Evolutionary conservation across 2,888 invertebrate species (phyloP).

Genomic region (Xiphydria camelus): DNA sequence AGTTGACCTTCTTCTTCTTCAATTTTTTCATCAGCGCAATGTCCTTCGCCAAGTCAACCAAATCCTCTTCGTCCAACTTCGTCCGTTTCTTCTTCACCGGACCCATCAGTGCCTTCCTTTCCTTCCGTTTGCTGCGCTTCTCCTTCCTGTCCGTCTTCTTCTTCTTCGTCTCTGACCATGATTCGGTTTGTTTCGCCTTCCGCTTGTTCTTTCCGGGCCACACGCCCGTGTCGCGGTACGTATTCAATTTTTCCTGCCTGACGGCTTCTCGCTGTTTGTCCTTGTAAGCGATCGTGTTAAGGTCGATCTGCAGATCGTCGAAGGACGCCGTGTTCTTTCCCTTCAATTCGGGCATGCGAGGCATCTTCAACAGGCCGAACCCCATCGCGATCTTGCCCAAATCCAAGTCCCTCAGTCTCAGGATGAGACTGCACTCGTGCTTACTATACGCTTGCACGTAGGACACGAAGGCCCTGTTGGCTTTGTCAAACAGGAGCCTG

Average conservation of each 20-base stretch:
- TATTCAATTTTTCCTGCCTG: conserved; percentile 71
- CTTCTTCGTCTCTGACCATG: conserved; percentile 80
- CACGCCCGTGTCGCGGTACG: conserved; percentile 73
- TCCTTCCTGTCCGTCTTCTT: conserved; percentile 69
- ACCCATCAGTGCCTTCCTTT: conserved; percentile 55
- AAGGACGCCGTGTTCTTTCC: conserved; percentile 65
- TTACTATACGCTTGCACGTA: conserved; percentile 92
- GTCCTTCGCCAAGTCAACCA: conserved; percentile 78
- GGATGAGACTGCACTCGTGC: conserved; percentile 90
- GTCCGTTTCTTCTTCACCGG: conserved; percentile 59
- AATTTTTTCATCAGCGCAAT: conserved; percentile 82
- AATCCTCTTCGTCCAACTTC: conserved; percentile 70
- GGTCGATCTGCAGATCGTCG: conserved; percentile 67
- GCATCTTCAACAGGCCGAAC: conserved; percentile 88
- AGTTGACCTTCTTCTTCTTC: conserved; percentile 74
- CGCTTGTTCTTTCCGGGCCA: conserved; percentile 72
- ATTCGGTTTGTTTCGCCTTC: conserved; percentile 65
- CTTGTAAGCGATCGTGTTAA: conserved; percentile 75
- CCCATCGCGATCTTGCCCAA: conserved; percentile 81
- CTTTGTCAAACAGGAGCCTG: conserved; percentile 82
- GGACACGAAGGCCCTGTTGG: conserved; percentile 91
- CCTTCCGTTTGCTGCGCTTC: conserved; percentile 67
- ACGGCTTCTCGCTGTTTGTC: conserved; percentile 78
- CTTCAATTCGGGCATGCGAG: conserved; percentile 94
- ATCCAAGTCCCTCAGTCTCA: conserved; percentile 86